A percentile compares a stretch with the other conserved stretches of the same genome.
Evolutionary conservation across 2,113 vertebrate species (phyloP).

Genomic region (Castor canadensis): DNA sequence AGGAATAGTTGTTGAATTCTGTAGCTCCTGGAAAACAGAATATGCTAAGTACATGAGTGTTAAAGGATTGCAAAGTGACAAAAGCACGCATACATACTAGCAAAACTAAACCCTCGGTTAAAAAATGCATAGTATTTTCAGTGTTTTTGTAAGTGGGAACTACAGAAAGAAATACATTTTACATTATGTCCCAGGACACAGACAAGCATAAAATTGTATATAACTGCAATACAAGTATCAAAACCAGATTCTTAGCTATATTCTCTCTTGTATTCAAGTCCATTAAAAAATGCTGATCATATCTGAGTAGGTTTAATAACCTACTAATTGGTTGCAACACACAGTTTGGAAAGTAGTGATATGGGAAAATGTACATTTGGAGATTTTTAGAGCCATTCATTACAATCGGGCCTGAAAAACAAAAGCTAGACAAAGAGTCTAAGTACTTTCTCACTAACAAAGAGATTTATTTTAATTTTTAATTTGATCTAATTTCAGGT

Average conservation of each 20-base stretch:
- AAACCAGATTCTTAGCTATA: conserved; percentile 13
- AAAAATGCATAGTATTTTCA: not conserved
- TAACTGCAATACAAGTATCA: not conserved
- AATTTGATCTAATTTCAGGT: conserved; percentile 27
- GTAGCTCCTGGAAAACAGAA: not conserved
- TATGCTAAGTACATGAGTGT: not conserved
- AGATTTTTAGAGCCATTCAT: not conserved
- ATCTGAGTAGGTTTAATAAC: conserved; percentile 23
- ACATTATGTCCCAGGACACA: not conserved
- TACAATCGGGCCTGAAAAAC: not conserved
- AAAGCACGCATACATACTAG: not conserved
- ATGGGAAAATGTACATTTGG: not conserved
- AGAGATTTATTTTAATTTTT: conserved; percentile 44
- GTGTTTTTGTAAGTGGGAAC: not conserved
- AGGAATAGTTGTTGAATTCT: not conserved
- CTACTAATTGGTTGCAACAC: not conserved
- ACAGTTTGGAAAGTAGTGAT: not conserved
- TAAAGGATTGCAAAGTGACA: not conserved
- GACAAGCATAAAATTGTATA: not conserved
- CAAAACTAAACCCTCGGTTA: not conserved
- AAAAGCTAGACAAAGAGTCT: not conserved
- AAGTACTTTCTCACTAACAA: not conserved
- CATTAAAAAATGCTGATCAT: conserved; percentile 1
- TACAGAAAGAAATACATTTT: not conserved
- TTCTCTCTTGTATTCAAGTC: not conserved